These are phyloP conservation scores for Lepus townsendii DNA, from an alignment of 2,797 vertebrate species.

Conservation along the genomic window DNA sequence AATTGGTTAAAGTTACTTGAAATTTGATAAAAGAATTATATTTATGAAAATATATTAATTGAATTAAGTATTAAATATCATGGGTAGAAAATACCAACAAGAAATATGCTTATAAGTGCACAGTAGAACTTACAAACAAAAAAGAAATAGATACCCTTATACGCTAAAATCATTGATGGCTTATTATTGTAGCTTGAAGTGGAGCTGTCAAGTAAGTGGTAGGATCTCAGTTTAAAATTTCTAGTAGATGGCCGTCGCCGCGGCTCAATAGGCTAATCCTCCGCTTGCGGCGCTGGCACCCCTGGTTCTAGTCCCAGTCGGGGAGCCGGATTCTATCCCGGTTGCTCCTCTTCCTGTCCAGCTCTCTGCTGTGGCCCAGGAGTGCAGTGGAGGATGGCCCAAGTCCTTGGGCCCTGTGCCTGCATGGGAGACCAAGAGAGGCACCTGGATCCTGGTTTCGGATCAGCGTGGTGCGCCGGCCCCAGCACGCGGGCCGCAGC, in stretches of 20 bases:
- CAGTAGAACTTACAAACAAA: background rate
- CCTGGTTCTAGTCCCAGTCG: too few species aligned
- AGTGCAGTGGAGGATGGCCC: too few species aligned
- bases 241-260: background rate
- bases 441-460: too few species aligned
- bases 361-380: too few species aligned
- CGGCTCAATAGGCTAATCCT: too few species aligned
- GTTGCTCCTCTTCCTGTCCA: too few species aligned
- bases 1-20: constrained; percentile 20
- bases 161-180: background rate
- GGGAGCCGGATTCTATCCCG: too few species aligned
- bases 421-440: too few species aligned
- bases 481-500: too few species aligned
- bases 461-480: too few species aligned
- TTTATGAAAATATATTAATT: background rate
- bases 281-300: too few species aligned
- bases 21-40: background rate
- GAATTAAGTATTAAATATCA: background rate
- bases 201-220: background rate
- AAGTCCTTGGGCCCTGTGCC: too few species aligned
- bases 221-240: constrained; percentile 30
- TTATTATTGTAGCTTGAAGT: constrained; percentile 4
- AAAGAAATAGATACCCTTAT: background rate
- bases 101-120: constrained; percentile 14
- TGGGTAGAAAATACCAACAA: background rate